These are phyloP conservation scores for Exaiptasia diaphana DNA, from an alignment of 64 coral and sea anemone species.

Conservation along the genomic window DNA sequence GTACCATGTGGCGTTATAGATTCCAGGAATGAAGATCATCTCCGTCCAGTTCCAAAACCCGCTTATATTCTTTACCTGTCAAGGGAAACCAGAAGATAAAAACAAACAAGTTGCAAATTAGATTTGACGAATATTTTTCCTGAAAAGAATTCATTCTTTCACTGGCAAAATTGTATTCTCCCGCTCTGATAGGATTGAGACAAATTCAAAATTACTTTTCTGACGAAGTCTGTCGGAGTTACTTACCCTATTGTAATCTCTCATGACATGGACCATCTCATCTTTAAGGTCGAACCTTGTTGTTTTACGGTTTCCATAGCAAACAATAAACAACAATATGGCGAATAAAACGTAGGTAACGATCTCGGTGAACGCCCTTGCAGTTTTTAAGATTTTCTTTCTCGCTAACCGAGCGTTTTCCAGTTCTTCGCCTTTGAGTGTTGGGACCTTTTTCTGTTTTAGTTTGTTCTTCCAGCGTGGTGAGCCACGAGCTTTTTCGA, in stretches of 20 bases:
- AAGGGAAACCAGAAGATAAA: not conserved
- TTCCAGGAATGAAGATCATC: conserved; percentile 47
- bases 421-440: conserved; percentile 22
- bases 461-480: conserved; percentile 27
- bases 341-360: conserved; percentile 16
- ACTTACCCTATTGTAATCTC: conserved; percentile 38
- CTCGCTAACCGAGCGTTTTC: conserved; percentile 6
- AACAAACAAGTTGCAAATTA: not conserved
- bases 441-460: conserved; percentile 1
- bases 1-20: conserved; percentile 75
- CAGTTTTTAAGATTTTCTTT: conserved; percentile 3
- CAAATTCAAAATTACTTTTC: no score
- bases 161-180: not conserved
- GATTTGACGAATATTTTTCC: no score
- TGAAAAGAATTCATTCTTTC: no score
- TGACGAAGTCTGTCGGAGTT: no score
- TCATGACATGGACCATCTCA: conserved; percentile 2
- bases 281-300: conserved; percentile 33
- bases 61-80: conserved; percentile 18
- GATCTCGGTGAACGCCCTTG: conserved; percentile 10
- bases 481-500: conserved; percentile 32
- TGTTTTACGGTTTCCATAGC: conserved; percentile 53
- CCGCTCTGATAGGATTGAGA: no score
- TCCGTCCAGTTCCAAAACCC: conserved; percentile 63
- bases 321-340: conserved; percentile 45